phyloP scores from a whole-genome alignment of 30 jellyfish, hydroid and myxozoan genomes.

The Hydractinia echinata region DNA sequence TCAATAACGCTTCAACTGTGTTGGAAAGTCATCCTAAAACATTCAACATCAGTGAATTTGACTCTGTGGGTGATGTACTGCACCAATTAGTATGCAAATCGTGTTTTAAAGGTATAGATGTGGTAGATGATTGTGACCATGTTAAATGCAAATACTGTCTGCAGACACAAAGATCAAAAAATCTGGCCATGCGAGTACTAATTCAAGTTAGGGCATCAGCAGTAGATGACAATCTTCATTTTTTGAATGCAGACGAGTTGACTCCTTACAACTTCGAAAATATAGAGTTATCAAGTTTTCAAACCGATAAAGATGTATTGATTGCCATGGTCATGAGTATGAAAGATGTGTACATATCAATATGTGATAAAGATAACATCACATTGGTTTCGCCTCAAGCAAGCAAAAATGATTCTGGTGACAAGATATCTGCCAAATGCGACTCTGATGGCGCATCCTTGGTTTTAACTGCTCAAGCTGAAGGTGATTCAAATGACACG shows the following conservation, averaged over 20 bases:
- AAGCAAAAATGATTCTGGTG: no score
- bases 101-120: background rate
- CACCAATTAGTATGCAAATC: background rate
- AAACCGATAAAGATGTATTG: background rate
- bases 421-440: no score
- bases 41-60: background rate
- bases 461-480: no score
- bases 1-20: background rate
- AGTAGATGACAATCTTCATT: background rate
- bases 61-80: background rate
- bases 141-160: background rate
- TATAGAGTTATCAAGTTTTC: background rate
- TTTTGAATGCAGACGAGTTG: background rate
- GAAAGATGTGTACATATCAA: background rate
- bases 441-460: no score
- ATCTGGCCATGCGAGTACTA: background rate
- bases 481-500: no score
- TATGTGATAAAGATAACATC: background rate
- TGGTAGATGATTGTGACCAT: background rate
- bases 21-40: background rate
- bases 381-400: no score
- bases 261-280: background rate
- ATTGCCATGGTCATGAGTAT: background rate
- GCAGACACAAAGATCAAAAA: background rate
- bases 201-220: background rate